Evolutionary conservation across 2,113 vertebrate species (phyloP).

Genomic region (Corythaeola cristata): DNA sequence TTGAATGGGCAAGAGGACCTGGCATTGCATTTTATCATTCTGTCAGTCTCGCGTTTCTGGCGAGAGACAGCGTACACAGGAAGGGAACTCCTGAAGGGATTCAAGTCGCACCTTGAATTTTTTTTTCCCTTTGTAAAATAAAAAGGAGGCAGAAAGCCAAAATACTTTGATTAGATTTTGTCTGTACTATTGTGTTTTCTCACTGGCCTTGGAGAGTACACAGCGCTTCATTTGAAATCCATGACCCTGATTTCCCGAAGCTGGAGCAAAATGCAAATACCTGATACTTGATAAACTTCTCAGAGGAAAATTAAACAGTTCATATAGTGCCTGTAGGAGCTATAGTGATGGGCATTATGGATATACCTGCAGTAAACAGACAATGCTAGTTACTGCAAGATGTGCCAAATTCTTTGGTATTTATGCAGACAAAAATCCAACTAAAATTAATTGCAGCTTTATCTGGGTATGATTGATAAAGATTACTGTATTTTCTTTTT

Average conservation of each 20-base stretch:
- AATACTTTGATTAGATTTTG: conserved; percentile 74
- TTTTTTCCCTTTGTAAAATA: conserved; percentile 69
- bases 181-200: conserved; percentile 70
- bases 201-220: conserved; percentile 59
- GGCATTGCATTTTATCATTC: conserved; percentile 81
- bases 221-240: conserved; percentile 65
- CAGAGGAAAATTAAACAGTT: conserved; percentile 42
- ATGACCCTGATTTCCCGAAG: conserved; percentile 62
- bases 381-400: background rate
- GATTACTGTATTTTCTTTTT: background rate
- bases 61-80: conserved; percentile 66
- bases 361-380: background rate
- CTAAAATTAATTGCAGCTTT: background rate
- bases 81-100: conserved; percentile 72
- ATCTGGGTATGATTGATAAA: background rate
- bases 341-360: background rate
- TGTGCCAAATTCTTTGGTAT: background rate
- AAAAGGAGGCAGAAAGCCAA: conserved; percentile 77
- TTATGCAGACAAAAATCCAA: background rate
- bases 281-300: conserved; percentile 47
- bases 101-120: conserved; percentile 73
- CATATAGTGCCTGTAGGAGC: background rate
- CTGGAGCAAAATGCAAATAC: conserved; percentile 51
- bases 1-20: conserved; percentile 80
- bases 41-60: conserved; percentile 77